phyloP scores from a whole-genome alignment of 2,797 vertebrate species.

The Danio aesculapii region DNA sequence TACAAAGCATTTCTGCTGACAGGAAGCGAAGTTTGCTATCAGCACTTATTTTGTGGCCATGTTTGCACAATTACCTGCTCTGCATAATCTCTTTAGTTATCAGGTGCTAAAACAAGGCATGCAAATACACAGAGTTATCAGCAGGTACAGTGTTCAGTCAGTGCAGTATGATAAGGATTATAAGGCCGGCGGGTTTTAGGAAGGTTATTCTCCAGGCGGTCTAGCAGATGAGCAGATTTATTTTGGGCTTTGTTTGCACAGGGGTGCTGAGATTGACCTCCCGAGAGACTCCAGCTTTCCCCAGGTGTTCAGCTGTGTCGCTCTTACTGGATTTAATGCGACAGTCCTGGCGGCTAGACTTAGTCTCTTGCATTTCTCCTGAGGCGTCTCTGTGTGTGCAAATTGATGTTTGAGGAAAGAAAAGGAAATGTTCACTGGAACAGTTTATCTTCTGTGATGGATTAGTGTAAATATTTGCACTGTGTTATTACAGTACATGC shows the following conservation, averaged over 20 bases:
- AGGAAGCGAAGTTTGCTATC: not conserved
- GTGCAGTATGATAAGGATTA: conserved; percentile 11
- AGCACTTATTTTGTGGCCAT: conserved; percentile 7
- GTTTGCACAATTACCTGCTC: conserved; percentile 20
- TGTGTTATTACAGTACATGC: not conserved
- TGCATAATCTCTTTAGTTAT: conserved; percentile 25
- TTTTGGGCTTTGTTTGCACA: conserved; percentile 39
- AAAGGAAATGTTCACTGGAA: conserved; percentile 16
- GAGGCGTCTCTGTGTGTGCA: conserved; percentile 12
- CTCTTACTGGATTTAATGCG: conserved; percentile 9
- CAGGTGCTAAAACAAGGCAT: conserved; percentile 6
- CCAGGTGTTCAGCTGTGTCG: conserved; percentile 39
- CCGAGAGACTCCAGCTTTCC: conserved; percentile 22
- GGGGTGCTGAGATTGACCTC: conserved; percentile 34
- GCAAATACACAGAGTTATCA: conserved; percentile 21
- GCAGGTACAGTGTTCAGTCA: not conserved
- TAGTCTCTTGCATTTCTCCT: conserved; percentile 2
- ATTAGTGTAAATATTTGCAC: conserved; percentile 37
- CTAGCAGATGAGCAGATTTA: conserved; percentile 40
- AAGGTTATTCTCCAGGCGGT: conserved; percentile 20
- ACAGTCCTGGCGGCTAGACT: not conserved
- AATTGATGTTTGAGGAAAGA: conserved; percentile 16
- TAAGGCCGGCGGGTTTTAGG: not conserved
- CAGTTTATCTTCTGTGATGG: conserved; percentile 23
- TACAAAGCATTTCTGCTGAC: not conserved